Conservation (phyloP, 2,113 vertebrate species). For the Platichthys stellatus region DNA sequence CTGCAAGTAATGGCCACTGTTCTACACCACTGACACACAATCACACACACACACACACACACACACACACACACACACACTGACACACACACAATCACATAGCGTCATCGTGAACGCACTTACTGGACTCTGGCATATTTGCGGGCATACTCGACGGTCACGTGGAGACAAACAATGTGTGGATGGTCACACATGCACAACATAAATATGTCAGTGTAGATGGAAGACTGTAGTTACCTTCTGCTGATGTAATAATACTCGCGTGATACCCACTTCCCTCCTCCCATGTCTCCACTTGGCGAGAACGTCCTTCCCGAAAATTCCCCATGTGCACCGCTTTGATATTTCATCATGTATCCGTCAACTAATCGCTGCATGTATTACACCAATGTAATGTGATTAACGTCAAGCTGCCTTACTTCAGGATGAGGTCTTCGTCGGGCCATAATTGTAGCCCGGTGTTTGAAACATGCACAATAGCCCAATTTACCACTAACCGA, state of each 20-base stretch:
- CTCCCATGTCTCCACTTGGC: constrained; percentile 22
- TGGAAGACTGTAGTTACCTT: constrained; percentile 52
- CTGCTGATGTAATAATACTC: constrained; percentile 38
- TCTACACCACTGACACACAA: constrained; percentile 81
- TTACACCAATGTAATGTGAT: constrained; percentile 64
- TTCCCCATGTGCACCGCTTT: constrained; percentile 26
- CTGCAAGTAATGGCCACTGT: constrained; percentile 87
- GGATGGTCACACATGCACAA: constrained; percentile 19
- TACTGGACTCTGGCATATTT: constrained; percentile 21
- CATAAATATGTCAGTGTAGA: constrained; percentile 55
- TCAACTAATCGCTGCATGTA: constrained; percentile 56
- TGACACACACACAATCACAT: constrained; percentile 34
- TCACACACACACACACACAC: constrained; percentile 56
- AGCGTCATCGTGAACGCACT: not conserved
- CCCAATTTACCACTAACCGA: constrained; percentile 58
- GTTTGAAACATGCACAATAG: constrained; percentile 59
- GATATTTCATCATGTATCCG: constrained; percentile 62
- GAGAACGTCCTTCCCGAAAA: constrained; percentile 55
- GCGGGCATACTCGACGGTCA: constrained; percentile 15
- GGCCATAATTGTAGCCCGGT: constrained; percentile 41
- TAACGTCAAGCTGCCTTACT: constrained; percentile 52
- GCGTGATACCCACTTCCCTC: constrained; percentile 10
- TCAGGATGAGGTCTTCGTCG: constrained; percentile 43
- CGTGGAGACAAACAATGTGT: constrained; percentile 9
- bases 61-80: constrained; percentile 61